Evolutionary conservation across 2,113 vertebrate genomes (phyloP), one percentile per base, ranked within the genome.

Genomic region (Marmota monax): DNA sequence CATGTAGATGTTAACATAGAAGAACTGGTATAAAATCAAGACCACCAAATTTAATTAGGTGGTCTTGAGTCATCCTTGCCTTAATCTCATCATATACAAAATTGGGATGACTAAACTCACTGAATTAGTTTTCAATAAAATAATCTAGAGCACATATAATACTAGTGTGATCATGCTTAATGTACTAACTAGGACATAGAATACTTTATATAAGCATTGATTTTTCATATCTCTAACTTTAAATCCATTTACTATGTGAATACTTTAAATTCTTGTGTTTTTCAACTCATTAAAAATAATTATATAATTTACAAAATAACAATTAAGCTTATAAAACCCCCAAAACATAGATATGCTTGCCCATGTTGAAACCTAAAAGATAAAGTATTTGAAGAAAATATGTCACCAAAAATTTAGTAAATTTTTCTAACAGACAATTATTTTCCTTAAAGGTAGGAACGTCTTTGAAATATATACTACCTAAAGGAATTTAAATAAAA

Each of bases 31-130:
- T 80, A 18, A 90, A 63, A 48, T 37, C n/a, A 67, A 61, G 56
- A 88, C 18, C 2, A 25, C 79, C 67, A 74, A 4, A 61, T 61
- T 82, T 91, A 37, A 48, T 92, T 94, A 92, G 7, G 20, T 94
- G 5, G 0, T 16, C 37, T 76, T 94, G 22, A 70, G 37, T 90
- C 18, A 34, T 51, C 29, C 9, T 45, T 69, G 20, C 1, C 12
- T 96, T 95, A 83, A 87, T 92, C 76, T 80, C 34, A 37, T 70
- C 29, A 56, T 65, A 39, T 82, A 5, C 37, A 82, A 72, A 79
- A 77, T 88, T 51, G 7, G 5, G 53, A 61, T 70, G 11, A 17
- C 45, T 8, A 8, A 61, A 72, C 0, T 39, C 80, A 45, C 53
- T 78, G 11, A 37, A 74, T 92, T 51, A 53, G 29, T 63, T 89